These are phyloP conservation scores for Odobenus rosmarus DNA, from an alignment of 2,113 vertebrate genomes.

Conservation along the genomic window DNA sequence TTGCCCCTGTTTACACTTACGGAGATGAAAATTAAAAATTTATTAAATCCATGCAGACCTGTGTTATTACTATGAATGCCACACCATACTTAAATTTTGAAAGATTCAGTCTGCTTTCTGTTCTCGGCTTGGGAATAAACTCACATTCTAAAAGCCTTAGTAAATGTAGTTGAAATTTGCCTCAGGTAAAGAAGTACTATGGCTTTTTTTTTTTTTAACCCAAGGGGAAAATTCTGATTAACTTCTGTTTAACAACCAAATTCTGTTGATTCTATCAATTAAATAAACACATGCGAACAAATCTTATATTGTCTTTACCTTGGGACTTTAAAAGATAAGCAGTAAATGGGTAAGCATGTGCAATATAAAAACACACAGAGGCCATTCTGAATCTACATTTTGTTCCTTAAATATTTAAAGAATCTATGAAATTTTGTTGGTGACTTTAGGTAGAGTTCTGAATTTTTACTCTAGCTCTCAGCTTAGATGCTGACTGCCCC, in stretches of 20 bases:
- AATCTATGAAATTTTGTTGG: neutral
- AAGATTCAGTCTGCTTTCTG: neutral
- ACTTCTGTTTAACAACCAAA: neutral
- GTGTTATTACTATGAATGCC: neutral
- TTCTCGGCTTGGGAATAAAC: neutral
- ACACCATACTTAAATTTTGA: neutral
- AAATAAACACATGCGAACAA: neutral
- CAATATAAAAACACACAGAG: neutral
- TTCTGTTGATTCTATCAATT: neutral
- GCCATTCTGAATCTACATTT: neutral
- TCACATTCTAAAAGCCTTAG: neutral
- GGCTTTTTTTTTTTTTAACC: neutral
- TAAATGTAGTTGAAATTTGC: neutral
- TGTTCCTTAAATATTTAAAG: neutral
- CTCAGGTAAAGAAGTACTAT: neutral
- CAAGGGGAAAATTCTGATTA: neutral
- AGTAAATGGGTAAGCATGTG: neutral
- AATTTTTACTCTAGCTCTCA: no score
- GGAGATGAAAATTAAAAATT: neutral
- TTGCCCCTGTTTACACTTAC: neutral
- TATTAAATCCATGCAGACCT: neutral
- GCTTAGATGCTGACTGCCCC: neutral
- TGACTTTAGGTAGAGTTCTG: neutral
- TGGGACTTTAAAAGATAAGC: neutral
- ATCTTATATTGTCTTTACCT: neutral